A percentile compares a stretch with the other conserved stretches of the same genome.
phyloP scores from a whole-genome alignment of 2,797 vertebrate genomes.

The Choloepus didactylus region DNA sequence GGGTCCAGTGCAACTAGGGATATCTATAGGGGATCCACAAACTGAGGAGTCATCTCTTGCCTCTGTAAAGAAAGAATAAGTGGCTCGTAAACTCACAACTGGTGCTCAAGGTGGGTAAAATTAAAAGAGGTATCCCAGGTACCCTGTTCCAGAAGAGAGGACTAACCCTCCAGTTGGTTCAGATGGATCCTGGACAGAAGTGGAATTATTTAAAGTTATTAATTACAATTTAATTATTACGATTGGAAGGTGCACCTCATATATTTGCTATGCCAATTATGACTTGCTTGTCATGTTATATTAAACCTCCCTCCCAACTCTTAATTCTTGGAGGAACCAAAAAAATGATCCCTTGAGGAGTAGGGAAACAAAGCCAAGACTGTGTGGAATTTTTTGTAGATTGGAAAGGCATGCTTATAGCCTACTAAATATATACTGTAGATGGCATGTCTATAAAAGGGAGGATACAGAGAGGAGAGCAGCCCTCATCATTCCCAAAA shows the following conservation, averaged over 20 bases:
- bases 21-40: not conserved
- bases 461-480: not conserved
- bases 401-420: not conserved
- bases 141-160: not conserved
- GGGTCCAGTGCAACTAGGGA: not conserved
- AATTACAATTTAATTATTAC: not conserved
- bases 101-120: not conserved
- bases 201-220: not conserved
- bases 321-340: not conserved
- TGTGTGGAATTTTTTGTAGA: not conserved
- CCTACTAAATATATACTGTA: not conserved
- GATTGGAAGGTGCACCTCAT: not conserved
- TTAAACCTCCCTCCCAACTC: not conserved
- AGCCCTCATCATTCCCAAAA: not conserved
- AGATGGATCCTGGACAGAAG: not conserved
- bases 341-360: not conserved
- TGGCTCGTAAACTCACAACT: not conserved
- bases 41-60: not conserved
- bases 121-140: not conserved
- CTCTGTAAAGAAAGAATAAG: not conserved
- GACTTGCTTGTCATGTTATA: not conserved
- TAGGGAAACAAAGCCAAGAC: not conserved
- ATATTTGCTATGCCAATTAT: not conserved
- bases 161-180: not conserved
- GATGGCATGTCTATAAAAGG: not conserved